These are phyloP conservation scores for Phataginus tricuspis DNA, from an alignment of 2,797 vertebrate genomes.

Conservation along the genomic window DNA sequence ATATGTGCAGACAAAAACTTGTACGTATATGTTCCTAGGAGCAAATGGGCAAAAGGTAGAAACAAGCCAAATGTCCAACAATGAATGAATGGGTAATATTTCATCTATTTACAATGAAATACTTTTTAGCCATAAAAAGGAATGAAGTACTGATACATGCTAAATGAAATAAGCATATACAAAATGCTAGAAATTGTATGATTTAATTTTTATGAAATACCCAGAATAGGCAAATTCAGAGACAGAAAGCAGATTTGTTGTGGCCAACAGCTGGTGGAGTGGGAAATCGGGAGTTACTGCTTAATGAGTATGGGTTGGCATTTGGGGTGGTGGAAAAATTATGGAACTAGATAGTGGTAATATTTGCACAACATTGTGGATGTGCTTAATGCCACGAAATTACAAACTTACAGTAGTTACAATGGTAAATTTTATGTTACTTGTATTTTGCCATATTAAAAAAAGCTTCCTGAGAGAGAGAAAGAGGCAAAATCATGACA, in stretches of 20 bases:
- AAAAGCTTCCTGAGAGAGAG: not conserved
- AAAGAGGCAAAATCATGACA: not conserved
- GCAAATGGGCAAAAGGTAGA: not conserved
- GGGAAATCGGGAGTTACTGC: not conserved
- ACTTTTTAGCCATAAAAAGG: not conserved
- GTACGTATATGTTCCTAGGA: not conserved
- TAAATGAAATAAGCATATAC: not conserved
- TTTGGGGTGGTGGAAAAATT: not conserved
- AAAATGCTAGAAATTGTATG: not conserved
- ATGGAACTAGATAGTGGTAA: not conserved
- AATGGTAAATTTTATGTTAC: not conserved
- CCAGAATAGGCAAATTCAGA: not conserved
- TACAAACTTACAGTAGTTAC: not conserved
- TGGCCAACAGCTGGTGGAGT: not conserved
- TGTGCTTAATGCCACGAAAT: not conserved
- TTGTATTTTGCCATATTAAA: not conserved
- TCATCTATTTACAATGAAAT: not conserved
- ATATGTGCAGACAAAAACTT: not conserved
- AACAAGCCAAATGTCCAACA: not conserved
- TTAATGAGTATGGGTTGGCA: not conserved
- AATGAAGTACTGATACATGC: not conserved
- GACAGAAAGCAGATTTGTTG: not conserved
- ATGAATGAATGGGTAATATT: not conserved
- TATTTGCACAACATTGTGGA: not conserved
- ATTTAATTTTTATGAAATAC: not conserved